A percentile compares a stretch with the other conserved stretches of the same genome.
phyloP scores from a whole-genome alignment of 2,797 vertebrate genomes.

The Choloepus didactylus region DNA sequence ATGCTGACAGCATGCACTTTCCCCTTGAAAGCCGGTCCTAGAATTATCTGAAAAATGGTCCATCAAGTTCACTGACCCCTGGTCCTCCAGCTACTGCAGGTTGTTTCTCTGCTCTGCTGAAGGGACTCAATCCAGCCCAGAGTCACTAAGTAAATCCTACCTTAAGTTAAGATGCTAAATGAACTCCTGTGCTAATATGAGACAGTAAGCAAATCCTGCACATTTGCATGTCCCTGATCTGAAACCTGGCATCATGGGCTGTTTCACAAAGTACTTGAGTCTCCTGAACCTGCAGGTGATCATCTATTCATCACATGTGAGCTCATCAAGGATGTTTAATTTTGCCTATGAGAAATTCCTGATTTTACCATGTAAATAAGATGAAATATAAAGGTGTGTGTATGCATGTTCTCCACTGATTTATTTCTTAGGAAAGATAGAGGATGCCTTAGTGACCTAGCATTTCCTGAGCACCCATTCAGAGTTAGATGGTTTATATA shows the following conservation, averaged over 20 bases:
- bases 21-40: conserved; percentile 21
- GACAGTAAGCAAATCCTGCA: neutral
- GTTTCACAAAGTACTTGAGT: neutral
- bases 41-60: neutral
- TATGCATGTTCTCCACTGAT: neutral
- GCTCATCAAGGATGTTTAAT: neutral
- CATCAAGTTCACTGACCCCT: neutral
- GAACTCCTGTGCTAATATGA: neutral
- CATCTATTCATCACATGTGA: neutral
- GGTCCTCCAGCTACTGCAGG: neutral
- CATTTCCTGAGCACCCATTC: neutral
- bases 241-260: neutral
- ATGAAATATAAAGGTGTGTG: neutral
- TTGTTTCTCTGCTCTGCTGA: conserved; percentile 20
- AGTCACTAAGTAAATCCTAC: neutral
- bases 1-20: neutral
- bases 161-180: neutral
- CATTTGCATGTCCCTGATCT: neutral
- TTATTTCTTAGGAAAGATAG: conserved; percentile 29
- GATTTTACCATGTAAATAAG: neutral
- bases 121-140: neutral
- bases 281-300: neutral
- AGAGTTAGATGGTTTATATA: neutral
- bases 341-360: neutral
- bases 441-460: neutral